Evolutionary conservation across 2,888 invertebrate genomes (phyloP).

Genomic region (Apomyelois bistriatella): DNA sequence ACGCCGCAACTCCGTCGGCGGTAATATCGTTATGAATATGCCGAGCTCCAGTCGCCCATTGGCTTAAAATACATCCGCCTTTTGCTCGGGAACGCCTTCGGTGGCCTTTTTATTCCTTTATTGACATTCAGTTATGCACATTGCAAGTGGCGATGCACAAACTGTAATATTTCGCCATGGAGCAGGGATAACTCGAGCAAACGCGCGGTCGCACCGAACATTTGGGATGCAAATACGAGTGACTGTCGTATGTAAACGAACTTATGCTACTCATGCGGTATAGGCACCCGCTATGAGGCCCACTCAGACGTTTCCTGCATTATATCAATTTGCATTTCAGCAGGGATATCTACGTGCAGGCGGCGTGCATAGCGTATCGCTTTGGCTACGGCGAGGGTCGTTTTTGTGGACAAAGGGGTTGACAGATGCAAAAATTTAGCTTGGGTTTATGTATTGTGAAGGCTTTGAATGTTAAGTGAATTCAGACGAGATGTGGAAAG

Average conservation of each 20-base stretch:
- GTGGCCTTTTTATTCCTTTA: constrained; percentile 76
- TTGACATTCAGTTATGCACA: constrained; percentile 79
- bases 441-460: neutral
- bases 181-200: constrained; percentile 67
- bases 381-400: constrained; percentile 5
- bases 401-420: constrained; percentile 14
- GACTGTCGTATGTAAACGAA: constrained; percentile 79
- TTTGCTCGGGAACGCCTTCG: constrained; percentile 74
- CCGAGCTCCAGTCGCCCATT: constrained; percentile 71
- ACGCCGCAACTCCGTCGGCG: constrained; percentile 72
- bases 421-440: neutral
- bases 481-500: too few species aligned
- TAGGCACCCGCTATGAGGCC: constrained; percentile 74
- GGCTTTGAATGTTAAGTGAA: neutral
- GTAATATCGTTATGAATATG: constrained; percentile 81
- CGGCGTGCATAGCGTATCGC: constrained; percentile 21
- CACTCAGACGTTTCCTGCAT: constrained; percentile 80
- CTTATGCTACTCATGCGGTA: constrained; percentile 75
- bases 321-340: constrained; percentile 79
- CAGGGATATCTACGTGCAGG: constrained; percentile 37
- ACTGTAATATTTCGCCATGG: constrained; percentile 75
- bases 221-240: constrained; percentile 78
- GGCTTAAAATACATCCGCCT: constrained; percentile 76
- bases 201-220: constrained; percentile 66
- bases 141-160: constrained; percentile 74